Conservation (phyloP, 2,888 invertebrate genomes). For the Gonocerus acuteangulatus region DNA sequence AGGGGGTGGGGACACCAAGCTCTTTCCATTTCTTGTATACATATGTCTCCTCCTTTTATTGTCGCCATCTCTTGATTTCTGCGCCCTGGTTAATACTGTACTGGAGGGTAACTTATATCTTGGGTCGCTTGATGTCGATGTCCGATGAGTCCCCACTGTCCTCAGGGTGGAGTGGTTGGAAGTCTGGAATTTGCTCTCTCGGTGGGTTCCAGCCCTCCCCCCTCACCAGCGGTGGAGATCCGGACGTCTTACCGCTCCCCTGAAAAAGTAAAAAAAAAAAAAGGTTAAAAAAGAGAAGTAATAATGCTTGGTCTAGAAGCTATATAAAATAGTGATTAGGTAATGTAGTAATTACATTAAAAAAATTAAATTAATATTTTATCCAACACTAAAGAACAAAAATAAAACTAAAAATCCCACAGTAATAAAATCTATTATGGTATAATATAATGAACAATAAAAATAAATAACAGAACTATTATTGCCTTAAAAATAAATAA, state of each 20-base stretch:
- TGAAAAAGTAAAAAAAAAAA: too few relatives aligned
- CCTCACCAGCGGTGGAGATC: constrained; percentile 43
- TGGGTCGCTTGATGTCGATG: constrained; percentile 40
- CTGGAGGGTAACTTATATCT: constrained; percentile 36
- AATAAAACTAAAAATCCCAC: too few relatives aligned
- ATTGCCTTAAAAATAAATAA: too few relatives aligned
- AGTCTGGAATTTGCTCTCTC: constrained; percentile 46
- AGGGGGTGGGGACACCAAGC: constrained; percentile 4
- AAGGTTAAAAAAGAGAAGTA: too few relatives aligned
- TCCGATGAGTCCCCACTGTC: constrained; percentile 40
- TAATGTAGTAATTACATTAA: too few relatives aligned
- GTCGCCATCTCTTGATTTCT: constrained; percentile 3
- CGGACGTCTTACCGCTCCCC: constrained; percentile 42
- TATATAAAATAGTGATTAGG: too few relatives aligned
- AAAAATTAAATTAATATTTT: too few relatives aligned
- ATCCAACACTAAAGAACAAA: too few relatives aligned
- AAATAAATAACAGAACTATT: too few relatives aligned
- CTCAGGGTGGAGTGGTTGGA: constrained; percentile 44
- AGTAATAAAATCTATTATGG: too few relatives aligned
- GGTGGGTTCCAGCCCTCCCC: constrained; percentile 46
- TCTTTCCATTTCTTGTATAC: constrained; percentile 3
- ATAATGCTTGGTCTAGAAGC: too few relatives aligned
- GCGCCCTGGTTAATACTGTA: neutral
- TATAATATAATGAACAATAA: too few relatives aligned
- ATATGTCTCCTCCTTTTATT: constrained; percentile 9